phyloP scores from a whole-genome alignment of 2,888 invertebrate species.

The Candidula unifasciata region DNA sequence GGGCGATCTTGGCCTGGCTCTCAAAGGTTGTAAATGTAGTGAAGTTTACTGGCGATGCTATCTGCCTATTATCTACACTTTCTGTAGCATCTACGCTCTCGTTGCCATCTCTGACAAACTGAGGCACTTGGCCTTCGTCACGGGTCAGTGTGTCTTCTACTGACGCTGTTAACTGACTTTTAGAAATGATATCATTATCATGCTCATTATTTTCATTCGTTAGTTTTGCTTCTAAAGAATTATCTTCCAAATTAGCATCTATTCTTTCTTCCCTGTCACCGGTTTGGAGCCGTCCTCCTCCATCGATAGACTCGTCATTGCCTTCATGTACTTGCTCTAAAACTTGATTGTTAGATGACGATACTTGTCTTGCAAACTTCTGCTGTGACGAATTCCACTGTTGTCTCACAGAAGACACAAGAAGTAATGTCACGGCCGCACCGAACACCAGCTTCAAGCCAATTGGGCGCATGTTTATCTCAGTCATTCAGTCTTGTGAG shows the following conservation, averaged over 20 bases:
- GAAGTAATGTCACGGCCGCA: not conserved
- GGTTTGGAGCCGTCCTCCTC: not conserved
- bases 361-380: not conserved
- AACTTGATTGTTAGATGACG: too few species aligned
- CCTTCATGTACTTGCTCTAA: not conserved
- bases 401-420: not conserved
- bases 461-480: not conserved
- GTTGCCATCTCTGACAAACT: not conserved
- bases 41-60: too few species aligned
- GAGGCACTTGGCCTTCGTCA: not conserved
- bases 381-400: conserved; percentile 6
- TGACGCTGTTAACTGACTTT: not conserved
- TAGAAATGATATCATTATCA: not conserved
- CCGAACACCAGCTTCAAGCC: conserved; percentile 13
- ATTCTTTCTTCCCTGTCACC: not conserved
- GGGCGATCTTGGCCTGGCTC: not conserved
- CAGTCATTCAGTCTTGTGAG: not conserved
- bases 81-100: too few species aligned
- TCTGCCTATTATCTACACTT: too few species aligned
- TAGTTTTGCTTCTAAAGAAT: not conserved
- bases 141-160: not conserved
- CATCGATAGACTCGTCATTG: not conserved
- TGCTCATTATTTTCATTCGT: not conserved
- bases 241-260: not conserved
- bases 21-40: too few species aligned